phyloP scores from a whole-genome alignment of 2,888 invertebrate species.

The Cerastoderma edule region DNA sequence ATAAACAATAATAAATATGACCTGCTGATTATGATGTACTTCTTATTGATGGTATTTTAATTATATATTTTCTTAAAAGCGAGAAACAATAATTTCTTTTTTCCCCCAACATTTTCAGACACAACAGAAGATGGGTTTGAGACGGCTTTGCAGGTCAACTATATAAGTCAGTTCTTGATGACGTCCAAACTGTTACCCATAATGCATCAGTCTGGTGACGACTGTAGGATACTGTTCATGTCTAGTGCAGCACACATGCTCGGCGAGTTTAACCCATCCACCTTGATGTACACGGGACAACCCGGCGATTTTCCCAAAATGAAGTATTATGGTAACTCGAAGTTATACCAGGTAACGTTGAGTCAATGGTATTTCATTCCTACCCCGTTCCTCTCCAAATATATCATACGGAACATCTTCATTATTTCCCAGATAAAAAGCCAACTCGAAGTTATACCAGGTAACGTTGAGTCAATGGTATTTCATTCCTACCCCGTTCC shows the following conservation, averaged over 20 bases:
- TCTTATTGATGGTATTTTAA: too few relatives aligned
- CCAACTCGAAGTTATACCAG: constrained; percentile 69
- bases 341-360: constrained; percentile 67
- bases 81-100: too few relatives aligned
- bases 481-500: not conserved
- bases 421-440: too few relatives aligned
- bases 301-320: constrained; percentile 50
- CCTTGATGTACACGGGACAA: constrained; percentile 53
- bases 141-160: constrained; percentile 68
- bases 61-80: too few relatives aligned
- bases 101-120: constrained; percentile 49
- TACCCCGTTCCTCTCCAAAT: not conserved
- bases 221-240: constrained; percentile 64
- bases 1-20: too few relatives aligned
- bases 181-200: constrained; percentile 64
- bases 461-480: too few relatives aligned
- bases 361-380: too few relatives aligned
- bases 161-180: constrained; percentile 68
- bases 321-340: constrained; percentile 64
- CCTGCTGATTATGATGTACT: too few relatives aligned
- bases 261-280: constrained; percentile 51
- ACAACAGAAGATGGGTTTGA: constrained; percentile 65
- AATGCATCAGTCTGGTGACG: constrained; percentile 64
- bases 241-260: constrained; percentile 62
- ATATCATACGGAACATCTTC: too few relatives aligned